Evolutionary conservation across 2,113 vertebrate species (phyloP).

Genomic region (Scytalopus superciliaris): DNA sequence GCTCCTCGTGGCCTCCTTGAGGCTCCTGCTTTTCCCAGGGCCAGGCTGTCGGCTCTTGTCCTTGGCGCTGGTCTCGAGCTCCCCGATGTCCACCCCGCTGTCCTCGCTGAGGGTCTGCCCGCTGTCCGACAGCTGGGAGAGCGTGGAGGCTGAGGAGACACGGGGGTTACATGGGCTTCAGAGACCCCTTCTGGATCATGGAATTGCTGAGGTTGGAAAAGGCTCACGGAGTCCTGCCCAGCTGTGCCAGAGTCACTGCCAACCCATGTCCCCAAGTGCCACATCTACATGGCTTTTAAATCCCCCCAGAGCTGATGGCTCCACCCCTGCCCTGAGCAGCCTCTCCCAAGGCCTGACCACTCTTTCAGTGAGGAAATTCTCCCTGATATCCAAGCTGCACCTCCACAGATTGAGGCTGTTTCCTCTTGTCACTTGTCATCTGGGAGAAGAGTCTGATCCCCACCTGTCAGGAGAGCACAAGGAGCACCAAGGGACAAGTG

Average conservation of each 20-base stretch:
- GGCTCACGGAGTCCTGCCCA: neutral
- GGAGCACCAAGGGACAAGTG: neutral
- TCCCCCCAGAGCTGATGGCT: too few species aligned
- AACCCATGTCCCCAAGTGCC: neutral
- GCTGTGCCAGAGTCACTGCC: neutral
- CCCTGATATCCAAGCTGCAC: neutral
- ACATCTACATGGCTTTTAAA: neutral
- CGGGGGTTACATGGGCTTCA: neutral
- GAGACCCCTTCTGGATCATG: neutral
- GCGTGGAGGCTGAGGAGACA: conserved; percentile 82
- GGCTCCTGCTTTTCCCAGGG: conserved; percentile 75
- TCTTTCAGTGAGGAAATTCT: neutral
- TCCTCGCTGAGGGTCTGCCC: conserved; percentile 97
- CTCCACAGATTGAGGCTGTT: neutral
- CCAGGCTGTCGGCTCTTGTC: conserved; percentile 77
- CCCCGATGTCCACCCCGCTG: conserved; percentile 94
- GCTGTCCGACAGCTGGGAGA: conserved; percentile 94
- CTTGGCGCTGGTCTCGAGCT: conserved; percentile 81
- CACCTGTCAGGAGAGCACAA: neutral
- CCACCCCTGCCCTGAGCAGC: neutral
- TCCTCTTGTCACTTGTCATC: neutral
- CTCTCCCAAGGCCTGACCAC: neutral
- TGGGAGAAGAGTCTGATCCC: neutral
- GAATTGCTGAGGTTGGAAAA: neutral
- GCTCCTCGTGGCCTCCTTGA: conserved; percentile 54